Evolutionary conservation across 53 echinoderm and acorn worm species (phyloP).

Genomic region (Arbacia lixula): DNA sequence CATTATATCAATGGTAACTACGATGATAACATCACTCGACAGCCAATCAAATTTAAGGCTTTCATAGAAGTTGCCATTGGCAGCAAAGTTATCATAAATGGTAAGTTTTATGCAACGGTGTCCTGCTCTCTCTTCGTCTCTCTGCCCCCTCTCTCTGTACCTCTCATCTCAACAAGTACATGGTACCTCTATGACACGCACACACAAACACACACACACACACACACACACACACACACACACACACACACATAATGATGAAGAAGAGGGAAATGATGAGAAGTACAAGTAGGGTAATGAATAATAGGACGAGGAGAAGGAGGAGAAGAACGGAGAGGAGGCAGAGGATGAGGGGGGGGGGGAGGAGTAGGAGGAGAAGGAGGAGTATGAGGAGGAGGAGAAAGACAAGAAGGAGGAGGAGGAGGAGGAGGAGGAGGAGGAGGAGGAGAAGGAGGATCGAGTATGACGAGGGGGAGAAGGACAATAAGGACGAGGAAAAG

Average conservation of each 20-base stretch:
- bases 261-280: too few species aligned
- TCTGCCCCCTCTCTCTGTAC: background rate
- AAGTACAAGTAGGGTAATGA: background rate
- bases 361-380: background rate
- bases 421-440: background rate
- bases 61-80: background rate
- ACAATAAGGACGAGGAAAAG: background rate
- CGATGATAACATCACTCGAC: background rate
- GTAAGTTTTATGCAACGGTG: too few species aligned
- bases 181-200: too few species aligned
- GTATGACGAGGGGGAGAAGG: background rate
- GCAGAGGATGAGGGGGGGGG: background rate
- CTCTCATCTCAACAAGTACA: background rate
- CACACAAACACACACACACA: too few species aligned
- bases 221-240: too few species aligned
- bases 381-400: background rate
- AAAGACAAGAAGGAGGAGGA: background rate
- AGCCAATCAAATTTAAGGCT: background rate
- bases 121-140: background rate
- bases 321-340: background rate
- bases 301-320: background rate
- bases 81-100: background rate
- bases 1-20: background rate
- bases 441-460: background rate
- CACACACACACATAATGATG: too few species aligned